These are phyloP conservation scores for Trilocha varians DNA, from an alignment of 2,888 invertebrate genomes.

Conservation along the genomic window DNA sequence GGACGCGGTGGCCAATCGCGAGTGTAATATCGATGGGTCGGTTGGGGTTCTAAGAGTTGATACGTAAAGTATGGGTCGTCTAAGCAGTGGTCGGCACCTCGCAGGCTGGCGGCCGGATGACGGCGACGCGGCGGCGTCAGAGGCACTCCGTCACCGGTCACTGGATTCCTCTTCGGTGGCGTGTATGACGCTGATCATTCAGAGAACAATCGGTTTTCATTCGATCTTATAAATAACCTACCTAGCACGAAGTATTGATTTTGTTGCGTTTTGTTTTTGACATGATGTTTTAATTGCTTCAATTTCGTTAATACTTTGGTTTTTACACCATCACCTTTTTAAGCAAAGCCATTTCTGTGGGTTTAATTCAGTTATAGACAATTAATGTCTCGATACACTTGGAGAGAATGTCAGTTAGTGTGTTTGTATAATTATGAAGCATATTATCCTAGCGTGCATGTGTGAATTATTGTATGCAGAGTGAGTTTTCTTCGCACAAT, in stretches of 20 bases:
- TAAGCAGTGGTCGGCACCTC: conserved; percentile 62
- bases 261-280: not conserved
- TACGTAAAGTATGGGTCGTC: conserved; percentile 27
- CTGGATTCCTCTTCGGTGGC: conserved; percentile 75
- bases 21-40: conserved; percentile 56
- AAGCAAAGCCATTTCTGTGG: too few species aligned
- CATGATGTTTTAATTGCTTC: too few species aligned
- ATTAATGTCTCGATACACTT: too few species aligned
- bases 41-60: conserved; percentile 47
- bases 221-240: conserved; percentile 25
- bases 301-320: too few species aligned
- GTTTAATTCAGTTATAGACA: too few species aligned
- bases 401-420: not conserved
- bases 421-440: conserved; percentile 13
- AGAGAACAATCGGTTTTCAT: conserved; percentile 66
- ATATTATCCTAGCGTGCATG: conserved; percentile 43
- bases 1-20: conserved; percentile 55
- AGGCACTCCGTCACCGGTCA: conserved; percentile 75
- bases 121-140: conserved; percentile 67
- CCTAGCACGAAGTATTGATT: not conserved
- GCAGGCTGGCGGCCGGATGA: conserved; percentile 60
- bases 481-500: not conserved
- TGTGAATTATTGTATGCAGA: conserved; percentile 27
- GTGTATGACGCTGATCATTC: conserved; percentile 62
- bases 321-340: too few species aligned